These are phyloP conservation scores for Dipodomys merriami DNA, from an alignment of 2,113 vertebrate genomes.

Conservation along the genomic window DNA sequence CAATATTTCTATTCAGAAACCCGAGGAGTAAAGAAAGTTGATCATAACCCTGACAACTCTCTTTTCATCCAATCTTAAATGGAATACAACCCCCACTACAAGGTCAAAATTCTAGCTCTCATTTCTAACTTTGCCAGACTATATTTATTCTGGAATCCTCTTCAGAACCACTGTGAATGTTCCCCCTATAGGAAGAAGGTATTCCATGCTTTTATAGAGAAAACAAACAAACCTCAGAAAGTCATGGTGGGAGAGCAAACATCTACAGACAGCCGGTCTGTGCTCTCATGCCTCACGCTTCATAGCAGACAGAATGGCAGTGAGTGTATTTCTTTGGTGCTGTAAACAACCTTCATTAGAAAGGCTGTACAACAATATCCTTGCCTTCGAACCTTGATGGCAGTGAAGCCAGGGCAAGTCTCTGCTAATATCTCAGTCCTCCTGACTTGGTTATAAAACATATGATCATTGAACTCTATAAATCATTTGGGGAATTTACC, in stretches of 20 bases:
- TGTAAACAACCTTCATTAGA: background rate
- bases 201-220: background rate
- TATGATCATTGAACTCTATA: background rate
- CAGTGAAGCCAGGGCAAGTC: background rate
- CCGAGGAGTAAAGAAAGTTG: background rate
- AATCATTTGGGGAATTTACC: constrained; percentile 5
- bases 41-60: background rate
- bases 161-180: background rate
- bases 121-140: constrained; percentile 17
- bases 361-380: background rate
- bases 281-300: background rate
- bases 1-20: background rate
- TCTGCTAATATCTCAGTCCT: background rate
- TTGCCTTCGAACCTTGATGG: background rate
- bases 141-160: background rate
- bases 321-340: background rate
- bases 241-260: background rate
- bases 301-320: background rate
- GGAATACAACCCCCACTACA: background rate
- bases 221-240: background rate
- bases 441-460: background rate
- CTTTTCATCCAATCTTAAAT: background rate
- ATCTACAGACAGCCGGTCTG: background rate
- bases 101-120: constrained; percentile 3
- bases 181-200: background rate